Evolutionary conservation across 2,113 vertebrate genomes (phyloP).

Genomic region (Tyto alba): DNA sequence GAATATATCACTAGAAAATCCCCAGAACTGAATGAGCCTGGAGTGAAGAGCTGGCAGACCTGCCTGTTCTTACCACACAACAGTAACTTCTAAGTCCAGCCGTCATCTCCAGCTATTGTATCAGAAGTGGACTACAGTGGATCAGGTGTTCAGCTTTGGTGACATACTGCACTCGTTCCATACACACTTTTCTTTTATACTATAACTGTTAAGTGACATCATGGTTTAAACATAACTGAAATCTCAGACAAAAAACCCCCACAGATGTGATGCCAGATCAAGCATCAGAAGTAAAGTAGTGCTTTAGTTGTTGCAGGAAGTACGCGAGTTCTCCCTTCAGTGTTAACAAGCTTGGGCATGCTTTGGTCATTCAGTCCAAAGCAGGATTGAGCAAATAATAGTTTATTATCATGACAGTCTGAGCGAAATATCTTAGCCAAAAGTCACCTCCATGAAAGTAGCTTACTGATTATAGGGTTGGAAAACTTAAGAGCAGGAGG

Average conservation of each 20-base stretch:
- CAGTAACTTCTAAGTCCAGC: not conserved
- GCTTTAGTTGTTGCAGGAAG: not conserved
- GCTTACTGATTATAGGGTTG: not conserved
- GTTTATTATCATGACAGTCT: not conserved
- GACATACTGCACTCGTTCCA: not conserved
- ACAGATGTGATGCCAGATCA: not conserved
- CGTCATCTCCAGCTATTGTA: not conserved
- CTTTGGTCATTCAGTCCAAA: not conserved
- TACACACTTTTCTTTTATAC: not conserved
- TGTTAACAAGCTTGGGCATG: not conserved
- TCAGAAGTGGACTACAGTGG: rapidly evolving
- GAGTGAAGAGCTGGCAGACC: not conserved
- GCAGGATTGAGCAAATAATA: not conserved
- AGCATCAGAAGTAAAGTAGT: not conserved
- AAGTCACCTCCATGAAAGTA: not conserved
- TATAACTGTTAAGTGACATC: not conserved
- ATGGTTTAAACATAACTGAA: not conserved
- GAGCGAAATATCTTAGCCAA: not conserved
- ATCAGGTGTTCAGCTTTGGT: not conserved
- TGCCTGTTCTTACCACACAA: not conserved
- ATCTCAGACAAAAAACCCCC: not conserved
- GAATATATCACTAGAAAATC: not conserved
- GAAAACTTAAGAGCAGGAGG: not conserved
- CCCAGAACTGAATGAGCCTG: not conserved
- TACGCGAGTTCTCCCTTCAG: rapidly evolving